phyloP scores from a whole-genome alignment of 2,888 invertebrate species.

The Branchipolynoe longqiensis region DNA sequence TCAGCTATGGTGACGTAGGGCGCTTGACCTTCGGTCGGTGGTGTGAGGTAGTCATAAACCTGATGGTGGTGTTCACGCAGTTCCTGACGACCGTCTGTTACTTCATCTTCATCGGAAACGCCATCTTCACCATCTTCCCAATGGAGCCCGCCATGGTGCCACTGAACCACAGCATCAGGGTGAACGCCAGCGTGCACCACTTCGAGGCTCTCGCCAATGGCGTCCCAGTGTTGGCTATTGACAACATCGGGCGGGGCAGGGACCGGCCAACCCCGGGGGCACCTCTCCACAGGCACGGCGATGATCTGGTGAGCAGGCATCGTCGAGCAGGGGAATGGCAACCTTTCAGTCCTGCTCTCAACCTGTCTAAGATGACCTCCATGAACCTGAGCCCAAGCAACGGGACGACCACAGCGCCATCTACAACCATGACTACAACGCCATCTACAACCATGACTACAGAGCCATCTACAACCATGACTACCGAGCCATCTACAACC shows the following conservation, averaged over 20 bases:
- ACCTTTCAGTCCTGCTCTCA: background rate
- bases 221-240: constrained; percentile 59
- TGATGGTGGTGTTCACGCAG: constrained; percentile 77
- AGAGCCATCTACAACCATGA: too few relatives aligned
- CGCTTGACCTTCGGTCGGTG: constrained; percentile 53
- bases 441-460: too few relatives aligned
- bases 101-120: constrained; percentile 77
- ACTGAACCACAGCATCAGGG: background rate
- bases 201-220: constrained; percentile 19
- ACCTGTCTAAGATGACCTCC: background rate
- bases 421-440: too few relatives aligned
- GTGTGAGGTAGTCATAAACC: constrained; percentile 56
- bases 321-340: background rate
- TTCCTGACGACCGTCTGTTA: constrained; percentile 79
- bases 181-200: background rate
- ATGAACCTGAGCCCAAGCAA: too few relatives aligned
- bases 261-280: background rate
- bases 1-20: constrained; percentile 59
- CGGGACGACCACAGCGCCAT: too few relatives aligned
- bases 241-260: constrained; percentile 14
- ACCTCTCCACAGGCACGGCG: background rate
- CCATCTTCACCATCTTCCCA: constrained; percentile 42
- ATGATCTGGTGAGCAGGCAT: too few relatives aligned
- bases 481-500: too few relatives aligned
- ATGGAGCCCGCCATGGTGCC: constrained; percentile 26